Conservation (phyloP, 1,140 invertebrate species). For the Popillia japonica region DNA sequence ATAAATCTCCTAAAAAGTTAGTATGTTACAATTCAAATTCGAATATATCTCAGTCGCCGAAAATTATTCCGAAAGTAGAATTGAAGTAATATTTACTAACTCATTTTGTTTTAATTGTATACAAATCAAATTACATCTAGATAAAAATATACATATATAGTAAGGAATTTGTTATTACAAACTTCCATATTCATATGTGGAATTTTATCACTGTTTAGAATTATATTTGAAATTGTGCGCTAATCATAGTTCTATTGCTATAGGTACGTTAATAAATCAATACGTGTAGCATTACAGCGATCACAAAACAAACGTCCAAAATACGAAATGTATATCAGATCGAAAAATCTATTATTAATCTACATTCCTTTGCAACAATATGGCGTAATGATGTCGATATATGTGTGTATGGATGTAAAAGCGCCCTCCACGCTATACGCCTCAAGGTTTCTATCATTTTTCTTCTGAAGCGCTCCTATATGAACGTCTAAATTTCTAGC, state of each 20-base stretch:
- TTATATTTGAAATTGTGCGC: neutral
- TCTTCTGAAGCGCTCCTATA: constrained; percentile 21
- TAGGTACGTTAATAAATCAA: neutral
- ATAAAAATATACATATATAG: neutral
- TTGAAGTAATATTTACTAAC: too few relatives aligned
- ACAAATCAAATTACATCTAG: too few relatives aligned
- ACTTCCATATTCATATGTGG: neutral
- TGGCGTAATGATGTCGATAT: constrained; percentile 24
- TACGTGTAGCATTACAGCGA: neutral
- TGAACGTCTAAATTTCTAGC: constrained; percentile 22
- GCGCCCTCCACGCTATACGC: neutral
- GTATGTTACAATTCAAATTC: too few relatives aligned
- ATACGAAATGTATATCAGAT: constrained; percentile 17
- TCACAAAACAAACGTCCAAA: constrained; percentile 14
- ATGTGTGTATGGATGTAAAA: constrained; percentile 4
- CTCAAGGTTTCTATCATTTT: constrained; percentile 8
- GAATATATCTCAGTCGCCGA: too few relatives aligned
- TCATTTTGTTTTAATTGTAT: too few relatives aligned
- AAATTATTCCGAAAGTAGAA: too few relatives aligned
- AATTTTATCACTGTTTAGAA: neutral
- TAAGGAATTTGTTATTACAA: neutral
- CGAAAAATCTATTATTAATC: constrained; percentile 31
- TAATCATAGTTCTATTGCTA: constrained; percentile 6
- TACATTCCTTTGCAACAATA: constrained; percentile 32
- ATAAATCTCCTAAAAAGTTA: too few relatives aligned